Percentiles rank a stretch among this genome's conserved stretches.
Conservation (phyloP, 2,113 vertebrate genomes). For the Pipa parva region DNA sequence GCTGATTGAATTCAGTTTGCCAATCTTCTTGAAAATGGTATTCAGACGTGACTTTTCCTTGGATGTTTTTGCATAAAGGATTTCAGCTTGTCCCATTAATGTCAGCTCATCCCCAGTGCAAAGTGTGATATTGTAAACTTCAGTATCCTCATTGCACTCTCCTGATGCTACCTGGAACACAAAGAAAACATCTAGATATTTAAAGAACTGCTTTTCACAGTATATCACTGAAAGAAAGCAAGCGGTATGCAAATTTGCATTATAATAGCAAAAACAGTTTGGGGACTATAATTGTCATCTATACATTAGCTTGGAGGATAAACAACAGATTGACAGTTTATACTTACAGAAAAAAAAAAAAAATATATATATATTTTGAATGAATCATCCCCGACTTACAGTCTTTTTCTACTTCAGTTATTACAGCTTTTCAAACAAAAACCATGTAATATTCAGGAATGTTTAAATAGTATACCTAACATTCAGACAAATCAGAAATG, state of each 20-base stretch:
- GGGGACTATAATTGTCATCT: not conserved
- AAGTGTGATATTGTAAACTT: conserved; percentile 95
- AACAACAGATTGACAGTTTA: not conserved
- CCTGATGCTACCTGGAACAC: conserved; percentile 80
- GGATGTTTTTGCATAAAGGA: conserved; percentile 93
- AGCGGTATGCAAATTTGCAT: not conserved
- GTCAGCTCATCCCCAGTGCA: conserved; percentile 94
- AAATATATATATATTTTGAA: no score
- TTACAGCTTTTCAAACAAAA: no score
- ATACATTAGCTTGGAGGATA: not conserved
- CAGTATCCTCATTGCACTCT: conserved; percentile 95
- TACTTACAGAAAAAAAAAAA: not conserved
- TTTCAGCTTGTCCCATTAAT: conserved; percentile 96
- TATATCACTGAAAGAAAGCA: not conserved
- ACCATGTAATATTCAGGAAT: no score
- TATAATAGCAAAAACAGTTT: not conserved
- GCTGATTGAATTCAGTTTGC: conserved; percentile 92
- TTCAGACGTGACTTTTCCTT: conserved; percentile 94
- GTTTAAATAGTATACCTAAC: no score
- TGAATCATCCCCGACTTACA: no score
- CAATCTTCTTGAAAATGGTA: conserved; percentile 94
- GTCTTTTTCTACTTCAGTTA: no score
- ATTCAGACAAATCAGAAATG: no score
- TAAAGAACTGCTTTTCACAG: not conserved
- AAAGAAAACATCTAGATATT: conserved; percentile 9